A percentile compares a stretch with the other conserved stretches of the same genome.
These are phyloP conservation scores for Synergus laeviventris DNA, from an alignment of 2,888 invertebrate species.

Conservation along the genomic window DNA sequence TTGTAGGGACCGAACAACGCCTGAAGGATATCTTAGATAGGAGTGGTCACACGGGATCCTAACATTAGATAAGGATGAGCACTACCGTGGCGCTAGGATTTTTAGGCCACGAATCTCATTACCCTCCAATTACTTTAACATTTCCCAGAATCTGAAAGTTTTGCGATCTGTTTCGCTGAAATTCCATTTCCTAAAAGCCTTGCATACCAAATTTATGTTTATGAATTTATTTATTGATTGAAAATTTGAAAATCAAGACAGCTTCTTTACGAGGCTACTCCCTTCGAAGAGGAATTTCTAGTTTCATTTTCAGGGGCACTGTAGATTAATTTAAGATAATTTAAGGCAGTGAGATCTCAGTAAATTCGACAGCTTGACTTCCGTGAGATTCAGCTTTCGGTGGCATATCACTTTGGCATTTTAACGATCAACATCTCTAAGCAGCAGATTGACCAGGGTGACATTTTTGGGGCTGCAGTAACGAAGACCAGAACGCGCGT, in stretches of 20 bases:
- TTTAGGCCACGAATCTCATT: slow-evolving; percentile 67
- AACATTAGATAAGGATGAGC: slow-evolving; percentile 64
- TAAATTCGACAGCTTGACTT: slow-evolving; percentile 33
- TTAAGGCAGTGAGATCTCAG: slow-evolving; percentile 43
- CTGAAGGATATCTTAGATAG: slow-evolving; percentile 63
- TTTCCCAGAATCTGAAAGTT: slow-evolving; percentile 56
- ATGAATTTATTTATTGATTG: not conserved
- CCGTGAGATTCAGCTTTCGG: slow-evolving; percentile 54
- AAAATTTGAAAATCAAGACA: not conserved
- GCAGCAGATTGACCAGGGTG: slow-evolving; percentile 68
- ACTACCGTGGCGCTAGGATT: slow-evolving; percentile 68
- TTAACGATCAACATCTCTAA: slow-evolving; percentile 70
- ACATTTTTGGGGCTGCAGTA: slow-evolving; percentile 64
- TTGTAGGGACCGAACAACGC: slow-evolving; percentile 62
- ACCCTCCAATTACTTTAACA: slow-evolving; percentile 64
- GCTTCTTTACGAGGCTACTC: not conserved
- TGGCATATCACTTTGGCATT: slow-evolving; percentile 67
- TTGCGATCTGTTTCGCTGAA: slow-evolving; percentile 53
- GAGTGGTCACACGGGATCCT: slow-evolving; percentile 67
- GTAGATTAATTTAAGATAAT: slow-evolving; percentile 24
- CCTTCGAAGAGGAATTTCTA: not conserved
- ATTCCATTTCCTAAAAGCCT: slow-evolving; percentile 63
- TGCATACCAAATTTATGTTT: not conserved
- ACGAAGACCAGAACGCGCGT: slow-evolving; percentile 54
- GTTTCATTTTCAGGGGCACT: slow-evolving; percentile 6